Conservation (phyloP, 2,888 invertebrate species). For the Agonopterix arenella region DNA sequence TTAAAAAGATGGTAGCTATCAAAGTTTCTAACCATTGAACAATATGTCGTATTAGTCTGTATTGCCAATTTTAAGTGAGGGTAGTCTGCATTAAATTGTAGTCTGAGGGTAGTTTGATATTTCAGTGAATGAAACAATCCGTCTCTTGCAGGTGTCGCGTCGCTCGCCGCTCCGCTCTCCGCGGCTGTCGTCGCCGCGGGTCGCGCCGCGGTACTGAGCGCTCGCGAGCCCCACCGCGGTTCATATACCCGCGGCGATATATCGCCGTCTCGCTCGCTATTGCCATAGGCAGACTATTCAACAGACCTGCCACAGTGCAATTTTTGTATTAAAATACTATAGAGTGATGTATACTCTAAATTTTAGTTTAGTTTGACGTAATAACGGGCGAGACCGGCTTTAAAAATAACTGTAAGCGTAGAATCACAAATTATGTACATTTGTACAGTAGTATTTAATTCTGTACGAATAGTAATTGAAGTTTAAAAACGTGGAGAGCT, state of each 20-base stretch:
- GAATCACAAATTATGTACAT: conserved; percentile 8
- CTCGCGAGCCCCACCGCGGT: conserved; percentile 25
- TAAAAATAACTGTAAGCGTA: background rate
- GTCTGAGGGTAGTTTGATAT: too few relatives aligned
- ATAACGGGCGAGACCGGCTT: background rate
- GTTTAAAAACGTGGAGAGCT: conserved; percentile 24
- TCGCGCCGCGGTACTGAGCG: conserved; percentile 67
- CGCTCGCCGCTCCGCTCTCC: conserved; percentile 65
- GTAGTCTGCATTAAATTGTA: too few relatives aligned
- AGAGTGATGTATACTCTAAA: background rate
- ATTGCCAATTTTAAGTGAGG: too few relatives aligned
- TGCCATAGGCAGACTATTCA: background rate
- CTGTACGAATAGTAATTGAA: conserved; percentile 18
- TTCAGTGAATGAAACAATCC: background rate
- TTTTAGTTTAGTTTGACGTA: too few relatives aligned
- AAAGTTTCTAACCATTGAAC: too few relatives aligned
- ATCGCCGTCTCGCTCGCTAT: conserved; percentile 23
- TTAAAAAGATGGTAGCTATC: too few relatives aligned
- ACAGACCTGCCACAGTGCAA: too few relatives aligned
- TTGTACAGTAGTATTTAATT: conserved; percentile 15
- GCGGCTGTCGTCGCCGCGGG: conserved; percentile 60
- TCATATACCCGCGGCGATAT: conserved; percentile 19
- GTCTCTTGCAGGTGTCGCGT: conserved; percentile 31
- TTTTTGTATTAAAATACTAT: background rate
- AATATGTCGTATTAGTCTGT: too few relatives aligned